These are phyloP conservation scores for Oxyscelio sp. DNA, from an alignment of 2,888 invertebrate species.

Conservation along the genomic window DNA sequence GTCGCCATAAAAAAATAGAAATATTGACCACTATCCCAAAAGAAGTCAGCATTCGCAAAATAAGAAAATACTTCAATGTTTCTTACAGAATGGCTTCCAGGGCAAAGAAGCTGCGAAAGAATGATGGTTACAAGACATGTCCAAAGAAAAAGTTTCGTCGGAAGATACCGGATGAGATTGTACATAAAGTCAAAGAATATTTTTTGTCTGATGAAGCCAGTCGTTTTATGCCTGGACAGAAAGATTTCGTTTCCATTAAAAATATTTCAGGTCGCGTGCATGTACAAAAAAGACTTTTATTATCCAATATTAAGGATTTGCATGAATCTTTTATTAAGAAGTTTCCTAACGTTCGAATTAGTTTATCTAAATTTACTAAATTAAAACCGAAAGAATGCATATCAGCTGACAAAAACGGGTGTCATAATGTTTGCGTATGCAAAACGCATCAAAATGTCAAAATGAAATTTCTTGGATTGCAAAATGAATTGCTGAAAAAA, in stretches of 20 bases:
- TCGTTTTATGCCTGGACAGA: conserved; percentile 42
- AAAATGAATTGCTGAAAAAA: neutral
- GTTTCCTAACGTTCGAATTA: conserved; percentile 17
- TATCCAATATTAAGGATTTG: conserved; percentile 19
- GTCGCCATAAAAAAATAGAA: conserved; percentile 14
- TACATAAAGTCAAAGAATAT: conserved; percentile 29
- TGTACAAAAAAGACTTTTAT: conserved; percentile 28
- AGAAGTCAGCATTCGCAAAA: conserved; percentile 24
- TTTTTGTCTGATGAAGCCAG: conserved; percentile 29
- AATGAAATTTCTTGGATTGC: conserved; percentile 2
- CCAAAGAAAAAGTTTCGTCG: neutral
- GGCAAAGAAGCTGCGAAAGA: conserved; percentile 35
- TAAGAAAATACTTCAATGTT: conserved; percentile 23
- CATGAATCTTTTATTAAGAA: conserved; percentile 9
- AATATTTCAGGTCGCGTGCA: conserved; percentile 6
- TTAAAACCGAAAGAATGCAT: neutral
- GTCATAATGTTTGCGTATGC: too few relatives aligned
- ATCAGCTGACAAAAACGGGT: too few relatives aligned
- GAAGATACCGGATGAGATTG: neutral
- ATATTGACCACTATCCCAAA: conserved; percentile 37
- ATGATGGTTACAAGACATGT: conserved; percentile 9
- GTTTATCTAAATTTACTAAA: conserved; percentile 2
- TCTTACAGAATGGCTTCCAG: conserved; percentile 21
- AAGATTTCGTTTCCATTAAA: conserved; percentile 33
- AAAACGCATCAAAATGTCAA: too few relatives aligned